Evolutionary conservation across 2,797 vertebrate genomes (phyloP).

Genomic region (Aplochiton taeniatus): DNA sequence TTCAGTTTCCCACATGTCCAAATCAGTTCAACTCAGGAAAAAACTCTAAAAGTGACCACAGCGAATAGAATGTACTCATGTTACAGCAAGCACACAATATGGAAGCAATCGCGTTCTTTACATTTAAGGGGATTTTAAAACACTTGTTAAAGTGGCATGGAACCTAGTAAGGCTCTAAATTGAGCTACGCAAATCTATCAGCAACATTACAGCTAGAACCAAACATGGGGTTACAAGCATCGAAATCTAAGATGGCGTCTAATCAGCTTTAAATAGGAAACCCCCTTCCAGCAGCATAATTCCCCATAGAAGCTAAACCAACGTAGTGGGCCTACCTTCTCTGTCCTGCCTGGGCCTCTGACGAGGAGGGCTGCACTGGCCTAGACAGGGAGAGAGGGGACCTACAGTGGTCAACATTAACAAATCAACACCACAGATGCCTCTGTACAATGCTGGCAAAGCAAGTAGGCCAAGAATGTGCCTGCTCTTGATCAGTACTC

Average conservation of each 20-base stretch:
- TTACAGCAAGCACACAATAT: no score
- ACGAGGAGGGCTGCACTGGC: constrained; percentile 48
- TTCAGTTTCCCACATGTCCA: no score
- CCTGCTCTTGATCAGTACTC: no score
- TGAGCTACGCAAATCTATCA: no score
- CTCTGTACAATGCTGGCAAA: constrained; percentile 15
- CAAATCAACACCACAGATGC: constrained; percentile 4
- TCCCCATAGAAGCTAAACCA: constrained; percentile 28
- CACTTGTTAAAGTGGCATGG: no score
- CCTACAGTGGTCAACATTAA: constrained; percentile 52
- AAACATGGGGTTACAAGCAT: neutral
- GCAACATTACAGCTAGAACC: neutral
- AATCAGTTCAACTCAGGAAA: no score
- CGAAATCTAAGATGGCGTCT: constrained; percentile 1
- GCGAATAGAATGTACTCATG: no score
- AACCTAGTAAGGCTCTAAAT: no score
- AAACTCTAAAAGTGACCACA: no score
- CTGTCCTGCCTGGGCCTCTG: constrained; percentile 55
- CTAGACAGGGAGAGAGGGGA: constrained; percentile 59
- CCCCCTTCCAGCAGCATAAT: constrained; percentile 2
- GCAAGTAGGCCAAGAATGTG: neutral
- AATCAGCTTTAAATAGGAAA: neutral
- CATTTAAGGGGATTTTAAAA: no score
- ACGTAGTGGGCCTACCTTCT: constrained; percentile 52
- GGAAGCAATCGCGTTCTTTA: no score